Evolutionary conservation across 2,888 invertebrate genomes (phyloP).

Genomic region (Portevinia maculata): DNA sequence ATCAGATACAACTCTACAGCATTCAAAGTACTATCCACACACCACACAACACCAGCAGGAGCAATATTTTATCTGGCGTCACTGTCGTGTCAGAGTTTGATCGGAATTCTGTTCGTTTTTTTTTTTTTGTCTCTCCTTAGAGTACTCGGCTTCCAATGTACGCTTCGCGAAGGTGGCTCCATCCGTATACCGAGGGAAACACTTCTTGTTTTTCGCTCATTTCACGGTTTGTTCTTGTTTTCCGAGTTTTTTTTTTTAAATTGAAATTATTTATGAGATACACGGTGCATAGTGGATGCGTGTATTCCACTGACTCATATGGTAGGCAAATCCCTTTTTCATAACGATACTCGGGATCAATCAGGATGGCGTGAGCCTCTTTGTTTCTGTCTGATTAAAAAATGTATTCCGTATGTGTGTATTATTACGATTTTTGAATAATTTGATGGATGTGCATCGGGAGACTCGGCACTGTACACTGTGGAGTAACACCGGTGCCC

Average conservation of each 20-base stretch:
- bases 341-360: constrained; percentile 71
- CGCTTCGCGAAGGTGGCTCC: constrained; percentile 35
- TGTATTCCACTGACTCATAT: constrained; percentile 33
- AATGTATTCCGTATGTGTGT: constrained; percentile 49
- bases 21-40: constrained; percentile 68
- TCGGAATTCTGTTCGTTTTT: constrained; percentile 62
- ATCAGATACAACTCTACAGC: constrained; percentile 68
- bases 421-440: constrained; percentile 71
- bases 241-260: constrained; percentile 50
- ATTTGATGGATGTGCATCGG: constrained; percentile 73
- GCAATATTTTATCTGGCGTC: constrained; percentile 75
- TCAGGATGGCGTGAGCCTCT: constrained; percentile 71
- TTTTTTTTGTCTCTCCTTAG: neutral
- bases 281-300: constrained; percentile 57
- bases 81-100: constrained; percentile 75
- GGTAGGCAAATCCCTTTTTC: constrained; percentile 69
- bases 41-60: constrained; percentile 63
- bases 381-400: constrained; percentile 74
- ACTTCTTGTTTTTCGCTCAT: constrained; percentile 7
- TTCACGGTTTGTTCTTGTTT: constrained; percentile 26
- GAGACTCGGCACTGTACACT: constrained; percentile 40
- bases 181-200: constrained; percentile 29
- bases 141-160: constrained; percentile 21
- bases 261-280: constrained; percentile 74
- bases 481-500: neutral